Evolutionary conservation across 2,888 invertebrate species (phyloP).

Genomic region (Crossocerus cetratus): DNA sequence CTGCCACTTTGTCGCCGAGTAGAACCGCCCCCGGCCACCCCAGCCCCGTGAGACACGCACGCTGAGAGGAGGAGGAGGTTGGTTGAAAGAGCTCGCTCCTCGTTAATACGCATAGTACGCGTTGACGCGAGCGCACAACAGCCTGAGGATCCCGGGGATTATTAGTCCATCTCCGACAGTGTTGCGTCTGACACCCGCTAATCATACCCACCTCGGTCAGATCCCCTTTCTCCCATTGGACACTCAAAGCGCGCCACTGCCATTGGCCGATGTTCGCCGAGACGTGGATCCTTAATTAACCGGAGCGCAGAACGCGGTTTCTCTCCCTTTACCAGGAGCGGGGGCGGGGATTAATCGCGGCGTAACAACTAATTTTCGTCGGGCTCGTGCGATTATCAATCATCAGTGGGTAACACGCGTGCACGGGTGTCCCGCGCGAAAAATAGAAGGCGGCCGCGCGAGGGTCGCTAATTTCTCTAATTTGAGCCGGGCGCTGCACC

Average conservation of each 20-base stretch:
- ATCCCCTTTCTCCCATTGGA: too few species aligned
- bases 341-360: neutral
- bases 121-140: neutral
- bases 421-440: too few species aligned
- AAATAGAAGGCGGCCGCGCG: neutral
- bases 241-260: too few species aligned
- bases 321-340: too few species aligned
- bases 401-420: neutral
- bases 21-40: constrained; percentile 13
- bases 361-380: constrained; percentile 45
- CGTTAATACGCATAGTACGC: constrained; percentile 22
- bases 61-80: too few species aligned
- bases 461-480: constrained; percentile 61
- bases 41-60: neutral
- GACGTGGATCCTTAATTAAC: too few species aligned
- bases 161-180: constrained; percentile 15
- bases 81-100: neutral
- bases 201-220: too few species aligned
- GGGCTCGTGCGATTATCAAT: constrained; percentile 13
- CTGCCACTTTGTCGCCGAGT: constrained; percentile 50
- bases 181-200: too few species aligned
- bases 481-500: constrained; percentile 63
- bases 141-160: constrained; percentile 11
- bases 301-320: too few species aligned
- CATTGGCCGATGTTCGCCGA: too few species aligned